phyloP scores from a whole-genome alignment of 1,140 invertebrate genomes.

The Sitobion miscanthi region DNA sequence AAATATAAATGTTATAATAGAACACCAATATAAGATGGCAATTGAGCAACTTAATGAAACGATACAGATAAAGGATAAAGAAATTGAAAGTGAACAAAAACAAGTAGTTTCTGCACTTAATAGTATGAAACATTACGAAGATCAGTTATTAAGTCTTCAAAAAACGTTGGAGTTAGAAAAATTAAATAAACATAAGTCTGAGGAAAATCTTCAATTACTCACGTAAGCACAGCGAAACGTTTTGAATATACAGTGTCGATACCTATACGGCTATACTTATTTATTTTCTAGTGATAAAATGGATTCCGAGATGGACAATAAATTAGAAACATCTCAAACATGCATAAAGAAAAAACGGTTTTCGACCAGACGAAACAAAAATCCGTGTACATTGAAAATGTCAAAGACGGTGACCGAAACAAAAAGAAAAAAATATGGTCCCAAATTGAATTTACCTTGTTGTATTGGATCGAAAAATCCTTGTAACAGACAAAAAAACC shows the following conservation, averaged over 20 bases:
- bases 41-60: background rate
- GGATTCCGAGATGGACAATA: background rate
- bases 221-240: background rate
- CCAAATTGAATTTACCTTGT: constrained; percentile 1
- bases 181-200: background rate
- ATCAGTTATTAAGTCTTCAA: background rate
- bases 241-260: background rate
- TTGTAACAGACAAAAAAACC: background rate
- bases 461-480: background rate
- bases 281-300: background rate
- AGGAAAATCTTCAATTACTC: background rate
- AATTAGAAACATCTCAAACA: background rate
- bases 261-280: background rate
- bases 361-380: background rate
- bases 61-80: background rate
- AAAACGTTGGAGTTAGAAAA: background rate
- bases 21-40: background rate
- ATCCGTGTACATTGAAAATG: background rate
- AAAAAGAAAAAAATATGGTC: background rate
- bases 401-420: background rate
- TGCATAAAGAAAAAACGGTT: background rate
- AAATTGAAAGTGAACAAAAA: background rate
- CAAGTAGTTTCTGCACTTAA: background rate
- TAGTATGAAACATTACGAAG: background rate
- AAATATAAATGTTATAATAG: background rate